phyloP scores from a whole-genome alignment of 2,797 vertebrate genomes.

The Periparus ater region DNA sequence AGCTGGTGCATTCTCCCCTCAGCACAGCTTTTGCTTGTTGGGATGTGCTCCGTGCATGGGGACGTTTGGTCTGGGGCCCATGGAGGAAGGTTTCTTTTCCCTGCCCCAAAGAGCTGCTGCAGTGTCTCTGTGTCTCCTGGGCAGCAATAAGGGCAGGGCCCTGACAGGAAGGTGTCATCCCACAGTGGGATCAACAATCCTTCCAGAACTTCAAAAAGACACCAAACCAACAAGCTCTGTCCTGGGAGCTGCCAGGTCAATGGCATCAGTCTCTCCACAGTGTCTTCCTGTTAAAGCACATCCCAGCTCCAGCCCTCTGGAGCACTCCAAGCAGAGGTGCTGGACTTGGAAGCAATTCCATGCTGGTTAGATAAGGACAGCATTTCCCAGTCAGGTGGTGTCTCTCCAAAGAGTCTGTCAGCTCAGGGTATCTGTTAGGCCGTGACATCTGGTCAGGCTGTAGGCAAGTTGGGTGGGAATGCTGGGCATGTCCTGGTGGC shows the following conservation, averaged over 20 bases:
- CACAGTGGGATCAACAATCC: neutral
- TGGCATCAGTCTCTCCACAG: too few relatives aligned
- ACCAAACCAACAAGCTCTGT: neutral
- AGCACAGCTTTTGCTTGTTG: accelerated
- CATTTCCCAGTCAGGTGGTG: neutral
- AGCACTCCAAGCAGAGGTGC: neutral
- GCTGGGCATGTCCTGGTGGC: neutral
- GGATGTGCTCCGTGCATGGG: accelerated
- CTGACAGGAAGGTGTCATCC: neutral
- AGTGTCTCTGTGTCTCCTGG: neutral
- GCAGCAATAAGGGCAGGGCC: neutral
- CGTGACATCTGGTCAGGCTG: accelerated
- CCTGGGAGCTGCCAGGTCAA: neutral
- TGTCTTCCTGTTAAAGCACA: accelerated
- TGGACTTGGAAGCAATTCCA: neutral
- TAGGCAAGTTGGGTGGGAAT: accelerated
- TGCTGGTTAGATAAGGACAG: neutral
- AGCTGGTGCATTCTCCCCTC: accelerated
- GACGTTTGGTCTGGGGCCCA: accelerated
- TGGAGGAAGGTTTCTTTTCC: neutral
- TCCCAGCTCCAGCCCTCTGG: neutral
- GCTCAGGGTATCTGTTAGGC: neutral
- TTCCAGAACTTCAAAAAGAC: neutral
- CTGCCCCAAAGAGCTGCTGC: neutral
- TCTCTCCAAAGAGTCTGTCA: neutral